Base-by-base conservation (phyloP, 2,113 vertebrate genomes). In the Tetraodon nigroviridis region DNA sequence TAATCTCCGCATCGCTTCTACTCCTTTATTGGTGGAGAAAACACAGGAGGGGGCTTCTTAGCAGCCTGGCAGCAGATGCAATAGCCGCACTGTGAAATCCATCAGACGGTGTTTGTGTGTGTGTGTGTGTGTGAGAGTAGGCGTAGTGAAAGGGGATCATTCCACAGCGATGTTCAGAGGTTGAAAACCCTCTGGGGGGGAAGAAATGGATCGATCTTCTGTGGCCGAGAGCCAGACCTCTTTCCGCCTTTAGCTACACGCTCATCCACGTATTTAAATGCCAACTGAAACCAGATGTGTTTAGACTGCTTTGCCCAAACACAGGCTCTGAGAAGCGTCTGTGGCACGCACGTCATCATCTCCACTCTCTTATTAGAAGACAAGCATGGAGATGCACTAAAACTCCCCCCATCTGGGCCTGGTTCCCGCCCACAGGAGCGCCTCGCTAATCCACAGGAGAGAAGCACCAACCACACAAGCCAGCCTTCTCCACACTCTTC, bases 81-180 rank as follows among this genome's bases (percentile, higher is more conserved):
- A 54, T 55, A 55, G 49, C 50, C 63, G 67, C 76, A 53, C 69
- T 61, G 79, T 73, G 58, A 79, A 77, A 78, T 67, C 84, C 45
- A 71, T 77, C 76, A 60, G 20, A 55, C 50, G 59, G 67, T 67
- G 63, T 60, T 76, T 0, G 21, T 53, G 67, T 73, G 81, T 78
- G 65, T 73, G 81, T 78, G 85, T 69, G 78, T 68, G 64, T 70
- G 7, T 65, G 68, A 63, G 64, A 72, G 76, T 60, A 70, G 77
- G 82, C 73, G 57, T 73, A 76, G 79, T 84, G 83, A 84, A 87
- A 89, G 78, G 58, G 81, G 77, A 86, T 87, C 80, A 75, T 77
- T 82, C 73, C 79, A 67, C 77, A 84, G 83, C 74, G 79, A 69
- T 85, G 84, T 85, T 86, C 78, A 82, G 76, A 83, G 76, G 82